Conservation (phyloP, 2,113 vertebrate species). For the Muntiacus muntjak region DNA sequence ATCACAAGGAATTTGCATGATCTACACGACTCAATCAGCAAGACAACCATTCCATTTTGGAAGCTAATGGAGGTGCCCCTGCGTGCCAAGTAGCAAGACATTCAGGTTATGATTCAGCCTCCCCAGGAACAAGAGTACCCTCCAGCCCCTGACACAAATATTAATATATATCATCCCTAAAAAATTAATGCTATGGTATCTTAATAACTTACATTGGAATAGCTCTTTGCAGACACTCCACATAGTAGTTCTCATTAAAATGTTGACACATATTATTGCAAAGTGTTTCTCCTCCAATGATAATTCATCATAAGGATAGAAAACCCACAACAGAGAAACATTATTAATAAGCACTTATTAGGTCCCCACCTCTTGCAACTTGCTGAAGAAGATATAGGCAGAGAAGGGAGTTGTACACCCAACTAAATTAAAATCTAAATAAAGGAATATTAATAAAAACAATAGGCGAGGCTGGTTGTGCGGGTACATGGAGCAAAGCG, state of each 20-base stretch:
- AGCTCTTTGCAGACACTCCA: slow-evolving; percentile 41
- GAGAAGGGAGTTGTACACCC: neutral
- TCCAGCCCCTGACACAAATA: neutral
- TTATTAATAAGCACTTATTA: slow-evolving; percentile 38
- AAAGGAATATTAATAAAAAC: neutral
- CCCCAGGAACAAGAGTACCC: neutral
- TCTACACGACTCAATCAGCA: slow-evolving; percentile 7
- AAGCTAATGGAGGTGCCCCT: neutral
- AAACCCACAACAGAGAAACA: slow-evolving; percentile 34
- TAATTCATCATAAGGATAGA: slow-evolving; percentile 26
- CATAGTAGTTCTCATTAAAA: slow-evolving; percentile 59
- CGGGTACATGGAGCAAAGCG: accelerated
- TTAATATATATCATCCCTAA: neutral
- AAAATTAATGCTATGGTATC: neutral
- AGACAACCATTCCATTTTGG: neutral
- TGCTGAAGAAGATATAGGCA: neutral
- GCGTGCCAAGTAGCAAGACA: neutral
- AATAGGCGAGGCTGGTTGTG: neutral
- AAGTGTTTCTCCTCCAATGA: slow-evolving; percentile 16
- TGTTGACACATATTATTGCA: slow-evolving; percentile 38
- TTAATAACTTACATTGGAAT: slow-evolving; percentile 18
- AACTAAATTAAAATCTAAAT: slow-evolving; percentile 16
- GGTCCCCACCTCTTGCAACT: neutral
- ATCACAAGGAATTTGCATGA: slow-evolving; percentile 60
- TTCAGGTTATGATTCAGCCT: neutral